Evolutionary conservation across 2,888 invertebrate genomes (phyloP).

Genomic region (Herminia tarsipennalis): DNA sequence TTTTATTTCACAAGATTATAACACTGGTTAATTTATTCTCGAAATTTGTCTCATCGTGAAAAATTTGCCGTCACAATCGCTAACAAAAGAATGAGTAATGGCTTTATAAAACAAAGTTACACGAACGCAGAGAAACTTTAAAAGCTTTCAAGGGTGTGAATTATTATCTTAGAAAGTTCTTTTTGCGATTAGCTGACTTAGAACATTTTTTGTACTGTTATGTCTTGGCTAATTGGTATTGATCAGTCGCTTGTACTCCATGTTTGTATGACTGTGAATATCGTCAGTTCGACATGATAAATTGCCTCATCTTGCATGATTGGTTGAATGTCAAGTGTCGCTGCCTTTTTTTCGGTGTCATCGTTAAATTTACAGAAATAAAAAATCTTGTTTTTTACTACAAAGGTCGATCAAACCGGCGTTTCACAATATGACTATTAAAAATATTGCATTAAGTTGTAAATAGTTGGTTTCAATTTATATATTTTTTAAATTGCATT

Average conservation of each 20-base stretch:
- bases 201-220: constrained; percentile 22
- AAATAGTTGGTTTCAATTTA: no score
- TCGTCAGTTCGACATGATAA: no score
- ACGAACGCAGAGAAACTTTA: constrained; percentile 72
- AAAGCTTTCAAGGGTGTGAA: constrained; percentile 76
- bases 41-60: constrained; percentile 84
- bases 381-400: no score
- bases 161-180: constrained; percentile 72
- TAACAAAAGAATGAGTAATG: constrained; percentile 84
- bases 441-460: no score
- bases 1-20: constrained; percentile 80
- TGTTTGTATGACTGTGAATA: no score
- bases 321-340: no score
- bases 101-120: constrained; percentile 81
- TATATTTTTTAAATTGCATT: no score
- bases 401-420: no score
- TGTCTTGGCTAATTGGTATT: constrained; percentile 7
- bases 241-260: background rate
- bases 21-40: constrained; percentile 82
- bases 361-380: no score
- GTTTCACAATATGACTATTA: no score
- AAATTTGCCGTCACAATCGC: constrained; percentile 78
- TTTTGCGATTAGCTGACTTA: constrained; percentile 52
- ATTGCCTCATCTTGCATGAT: no score
- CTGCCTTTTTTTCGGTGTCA: no score